Evolutionary conservation across 2,797 vertebrate species (phyloP), one percentile per base, ranked within the genome.

Genomic region (Threskiornis aethiopicus): DNA sequence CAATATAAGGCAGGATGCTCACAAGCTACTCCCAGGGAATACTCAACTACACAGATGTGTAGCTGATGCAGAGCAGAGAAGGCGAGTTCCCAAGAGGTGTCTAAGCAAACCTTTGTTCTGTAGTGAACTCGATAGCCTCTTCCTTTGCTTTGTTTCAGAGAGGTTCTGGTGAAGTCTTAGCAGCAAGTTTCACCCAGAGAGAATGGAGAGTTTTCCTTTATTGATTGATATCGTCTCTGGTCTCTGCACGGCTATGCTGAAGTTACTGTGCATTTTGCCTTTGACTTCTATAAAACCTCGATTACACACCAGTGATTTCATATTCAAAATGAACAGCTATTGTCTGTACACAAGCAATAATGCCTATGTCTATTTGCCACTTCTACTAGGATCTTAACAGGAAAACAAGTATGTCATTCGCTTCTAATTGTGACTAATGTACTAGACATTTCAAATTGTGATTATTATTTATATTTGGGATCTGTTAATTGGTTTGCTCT

Each of bases 151-250:
- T 31, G 8, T 71, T 78, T 52, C 33, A 13, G 8, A 59, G 28
- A 46, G 37, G 29, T 51, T 51, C 44, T 83, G 41, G 5, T 58
- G 75, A 42, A 78, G 65, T 26, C n/a, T 72, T 24, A 69, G 37
- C 54, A 55, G 35, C 31, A 44, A 15, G 9, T 66, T 66, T 31
- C 64, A 7, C 20, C 20, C 37, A 37, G 41, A 42, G 20, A 5
- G 29, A 70, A 31, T 11, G 7, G 42, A 24, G 47, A 49, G 39
- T 31, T 87, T 67, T 61, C n/a, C 25, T 59, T 67, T 64, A 10
- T 8, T 41, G 47, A 7, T 3, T 16, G 20, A 13, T 65, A 28
- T 5, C 0, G 5, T 33, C 29, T 55, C 67, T 54, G 57, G 1
- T 75, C 41, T 49, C 78, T 31, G 31, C 25, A 6, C 61, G 52